Base-by-base conservation (phyloP, 1,140 invertebrate species). In the Gonioctena quinquepunctata region DNA sequence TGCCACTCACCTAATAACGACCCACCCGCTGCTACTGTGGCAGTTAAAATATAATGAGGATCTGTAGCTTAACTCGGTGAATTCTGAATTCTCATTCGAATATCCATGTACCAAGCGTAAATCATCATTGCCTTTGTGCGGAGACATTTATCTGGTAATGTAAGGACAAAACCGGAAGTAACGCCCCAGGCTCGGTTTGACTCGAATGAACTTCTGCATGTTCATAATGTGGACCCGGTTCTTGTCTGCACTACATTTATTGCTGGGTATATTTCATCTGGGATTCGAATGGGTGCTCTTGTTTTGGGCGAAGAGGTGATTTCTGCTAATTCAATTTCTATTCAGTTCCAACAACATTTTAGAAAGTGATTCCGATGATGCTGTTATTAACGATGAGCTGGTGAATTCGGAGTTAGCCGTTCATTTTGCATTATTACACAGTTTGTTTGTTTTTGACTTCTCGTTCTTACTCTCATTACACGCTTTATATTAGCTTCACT, bases 91-190 rank as follows among this genome's bases (percentile, higher is more conserved):
- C 66, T 21, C 66, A 61, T 68, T 65, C 50, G 48, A 54, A 28
- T 64, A 68, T 72, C 70, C 56, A 56, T 72, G 71, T 69, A 68
- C 25, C 62, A 26, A 64, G 48, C 57, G 65, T 72, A 72, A 72
- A 72, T 72, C 67, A 72, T 69, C 71, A 72, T 72, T 64, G 71
- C 65, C 71, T 72, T 72, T 72, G 71, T 72, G 66, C 48, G 62
- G 66, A 68, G 71, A 72, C 71, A 72, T 72, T 72, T 69, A 72
- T 72, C 71, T 72, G 65, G 60, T 62, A 59, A 61, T 69, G 56
- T 66, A 72, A 71, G 70, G 61, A 57, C 67, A 60, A 61, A 66
- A 71, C 65, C 65, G 70, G 70, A 62, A 54, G 63, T 54, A 65
- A 72, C 71, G 66, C 71, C 71, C 71, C 23, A 61, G 59, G 56